Base-by-base conservation (phyloP, 2,888 invertebrate genomes). In the Crioceris asparagi region DNA sequence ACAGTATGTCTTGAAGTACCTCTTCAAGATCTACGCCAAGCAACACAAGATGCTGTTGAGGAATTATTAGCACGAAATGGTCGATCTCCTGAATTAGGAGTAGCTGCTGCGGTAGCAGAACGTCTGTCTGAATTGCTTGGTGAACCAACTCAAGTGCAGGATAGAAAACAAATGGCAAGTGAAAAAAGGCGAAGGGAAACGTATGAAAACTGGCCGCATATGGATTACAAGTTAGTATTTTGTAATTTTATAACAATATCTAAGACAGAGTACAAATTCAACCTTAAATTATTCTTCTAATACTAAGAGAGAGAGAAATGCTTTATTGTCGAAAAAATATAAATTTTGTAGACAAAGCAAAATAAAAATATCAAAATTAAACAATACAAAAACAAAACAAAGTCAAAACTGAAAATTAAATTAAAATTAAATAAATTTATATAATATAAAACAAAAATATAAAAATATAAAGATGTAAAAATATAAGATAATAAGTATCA, bases 121-220 rank as follows among this genome's bases (percentile, higher is more conserved):
- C 75, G 91, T 35, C 72, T 88, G 31, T 84, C 83, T 40, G 83
- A 84, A 64, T 72, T 88, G 55, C 67, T 83, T 55, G 67, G 62
- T 17, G 64, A 64, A 41, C 59, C 63, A 36, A 67, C 66, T 35
- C 63, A 63, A 45, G 65, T 66, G 35, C 60, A 66, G 18, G 72
- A 74, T 47, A 66, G 77, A 40, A 70, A 73, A 35, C 66, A 75
- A 18, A 93, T 94, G 93, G 90, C 87, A 61, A 90, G 88, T 46
- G 94, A 94, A 66, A 85, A 87, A 0, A 85, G 88, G 43, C 71
- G 94, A 29, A 75, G 86, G 50, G 83, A 90, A 59, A 92, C 94
- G 0, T 94, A 94, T 65, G 80, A 81, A 47, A 79, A 85, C 57
- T 94, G 93, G 94, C 93, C 93, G 2, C 93, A 93, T 59, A 91